Conservation (phyloP, 2,888 invertebrate species). For the Isotomurus palustris region DNA sequence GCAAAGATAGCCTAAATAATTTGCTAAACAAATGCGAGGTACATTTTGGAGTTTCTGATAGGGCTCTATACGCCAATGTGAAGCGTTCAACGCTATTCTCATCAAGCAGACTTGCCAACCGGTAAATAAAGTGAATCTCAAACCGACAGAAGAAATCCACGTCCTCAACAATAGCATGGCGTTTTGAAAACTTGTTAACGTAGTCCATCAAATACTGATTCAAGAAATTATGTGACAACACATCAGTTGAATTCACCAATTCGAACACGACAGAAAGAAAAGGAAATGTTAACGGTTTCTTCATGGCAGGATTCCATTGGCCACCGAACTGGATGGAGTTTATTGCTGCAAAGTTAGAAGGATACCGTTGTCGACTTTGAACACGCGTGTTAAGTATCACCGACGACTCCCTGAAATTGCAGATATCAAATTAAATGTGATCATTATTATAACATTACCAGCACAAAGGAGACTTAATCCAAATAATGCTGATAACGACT, state of each 20-base stretch:
- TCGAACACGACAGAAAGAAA: constrained; percentile 15
- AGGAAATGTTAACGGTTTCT: constrained; percentile 14
- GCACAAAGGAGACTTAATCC: too few relatives aligned
- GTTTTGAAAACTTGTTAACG: not conserved
- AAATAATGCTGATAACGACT: too few relatives aligned
- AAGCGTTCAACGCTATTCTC: constrained; percentile 9
- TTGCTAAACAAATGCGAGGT: constrained; percentile 8
- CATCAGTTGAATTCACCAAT: too few relatives aligned
- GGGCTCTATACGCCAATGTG: constrained; percentile 18
- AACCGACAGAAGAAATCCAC: constrained; percentile 22
- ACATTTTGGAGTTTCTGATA: constrained; percentile 17
- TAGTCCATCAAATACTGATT: not conserved
- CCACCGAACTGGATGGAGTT: constrained; percentile 11
- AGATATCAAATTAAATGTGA: too few relatives aligned
- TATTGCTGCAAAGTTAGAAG: constrained; percentile 20
- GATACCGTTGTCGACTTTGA: constrained; percentile 14
- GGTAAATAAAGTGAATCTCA: constrained; percentile 21
- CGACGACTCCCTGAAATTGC: constrained; percentile 28
- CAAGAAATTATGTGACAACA: too few relatives aligned
- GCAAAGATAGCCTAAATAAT: constrained; percentile 13
- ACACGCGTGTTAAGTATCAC: constrained; percentile 1
- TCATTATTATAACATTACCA: too few relatives aligned
- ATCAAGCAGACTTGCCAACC: constrained; percentile 9
- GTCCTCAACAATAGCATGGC: not conserved
- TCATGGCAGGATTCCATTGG: constrained; percentile 23